Percentiles rank a stretch among this genome's conserved stretches.
phyloP scores from a whole-genome alignment of 2,888 invertebrate species.

The Synanthedon myopaeformis region DNA sequence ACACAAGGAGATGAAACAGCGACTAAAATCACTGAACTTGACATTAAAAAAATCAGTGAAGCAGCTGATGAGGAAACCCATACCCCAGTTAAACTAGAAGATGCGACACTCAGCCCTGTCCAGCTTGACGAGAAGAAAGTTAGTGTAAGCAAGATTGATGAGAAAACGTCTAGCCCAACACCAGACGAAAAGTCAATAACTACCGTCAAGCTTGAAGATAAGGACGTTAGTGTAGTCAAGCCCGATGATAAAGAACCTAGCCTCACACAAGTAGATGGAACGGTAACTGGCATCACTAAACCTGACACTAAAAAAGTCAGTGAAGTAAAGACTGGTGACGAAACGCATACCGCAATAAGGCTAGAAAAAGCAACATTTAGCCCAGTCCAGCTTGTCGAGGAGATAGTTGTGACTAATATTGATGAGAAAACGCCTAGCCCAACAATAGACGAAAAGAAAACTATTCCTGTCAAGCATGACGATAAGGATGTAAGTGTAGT shows the following conservation, averaged over 20 bases:
- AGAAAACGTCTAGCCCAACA: neutral
- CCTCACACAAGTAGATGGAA: neutral
- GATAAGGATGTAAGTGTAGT: neutral
- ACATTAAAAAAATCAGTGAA: no score
- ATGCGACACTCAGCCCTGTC: no score
- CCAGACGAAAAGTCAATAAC: neutral
- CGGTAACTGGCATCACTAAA: neutral
- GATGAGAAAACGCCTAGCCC: slow-evolving; percentile 1
- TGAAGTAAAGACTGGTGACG: no score
- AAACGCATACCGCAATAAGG: neutral
- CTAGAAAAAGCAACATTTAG: neutral
- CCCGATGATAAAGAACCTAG: neutral
- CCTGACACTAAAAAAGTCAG: no score
- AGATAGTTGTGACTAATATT: slow-evolving; percentile 1
- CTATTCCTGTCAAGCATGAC: no score
- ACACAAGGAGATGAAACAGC: neutral
- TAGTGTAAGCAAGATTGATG: neutral
- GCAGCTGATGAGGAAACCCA: neutral
- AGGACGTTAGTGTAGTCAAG: neutral
- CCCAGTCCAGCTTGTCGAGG: neutral
- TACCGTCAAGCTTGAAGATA: slow-evolving; percentile 2
- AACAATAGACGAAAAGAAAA: no score
- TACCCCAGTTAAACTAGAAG: neutral
- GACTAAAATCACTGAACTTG: no score
- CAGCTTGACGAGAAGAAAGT: neutral